Evolutionary conservation across 2,888 invertebrate species (phyloP).

Genomic region (Branchellion lobata): DNA sequence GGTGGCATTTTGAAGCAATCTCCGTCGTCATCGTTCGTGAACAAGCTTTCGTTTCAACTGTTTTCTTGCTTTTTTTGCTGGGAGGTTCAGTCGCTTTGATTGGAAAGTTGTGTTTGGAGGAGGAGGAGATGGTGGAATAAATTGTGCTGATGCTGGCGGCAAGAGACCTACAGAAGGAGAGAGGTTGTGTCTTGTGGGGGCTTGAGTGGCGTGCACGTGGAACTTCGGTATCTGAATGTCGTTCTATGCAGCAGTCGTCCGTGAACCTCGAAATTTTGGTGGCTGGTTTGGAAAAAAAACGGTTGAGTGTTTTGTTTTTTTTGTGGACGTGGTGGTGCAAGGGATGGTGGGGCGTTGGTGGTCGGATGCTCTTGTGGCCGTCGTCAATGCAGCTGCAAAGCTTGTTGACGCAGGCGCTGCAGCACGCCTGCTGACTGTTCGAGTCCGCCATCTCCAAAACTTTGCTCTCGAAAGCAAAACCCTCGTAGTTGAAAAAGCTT

Average conservation of each 20-base stretch:
- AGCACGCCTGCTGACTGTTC: too few species aligned
- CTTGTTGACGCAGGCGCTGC: background rate
- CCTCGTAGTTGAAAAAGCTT: constrained; percentile 5
- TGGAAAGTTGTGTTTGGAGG: constrained; percentile 1
- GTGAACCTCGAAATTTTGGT: background rate
- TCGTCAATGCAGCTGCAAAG: background rate
- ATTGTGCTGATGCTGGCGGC: constrained; percentile 31
- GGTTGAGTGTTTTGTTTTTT: background rate
- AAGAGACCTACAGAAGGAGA: constrained; percentile 5
- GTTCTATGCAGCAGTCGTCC: background rate
- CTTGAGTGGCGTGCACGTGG: background rate
- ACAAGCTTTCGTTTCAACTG: too few species aligned
- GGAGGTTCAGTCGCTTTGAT: background rate
- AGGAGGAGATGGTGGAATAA: constrained; percentile 31
- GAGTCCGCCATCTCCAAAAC: background rate
- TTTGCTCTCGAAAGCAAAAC: background rate
- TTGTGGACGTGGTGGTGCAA: background rate
- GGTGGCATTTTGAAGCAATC: too few species aligned
- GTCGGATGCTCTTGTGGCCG: background rate
- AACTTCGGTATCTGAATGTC: constrained; percentile 14
- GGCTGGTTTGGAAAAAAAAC: background rate
- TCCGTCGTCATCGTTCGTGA: too few species aligned
- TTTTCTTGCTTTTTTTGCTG: too few species aligned
- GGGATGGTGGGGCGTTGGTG: background rate
- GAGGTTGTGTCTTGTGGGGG: background rate